Evolutionary conservation across 2,888 invertebrate species (phyloP).

Genomic region (Norana najaformis): DNA sequence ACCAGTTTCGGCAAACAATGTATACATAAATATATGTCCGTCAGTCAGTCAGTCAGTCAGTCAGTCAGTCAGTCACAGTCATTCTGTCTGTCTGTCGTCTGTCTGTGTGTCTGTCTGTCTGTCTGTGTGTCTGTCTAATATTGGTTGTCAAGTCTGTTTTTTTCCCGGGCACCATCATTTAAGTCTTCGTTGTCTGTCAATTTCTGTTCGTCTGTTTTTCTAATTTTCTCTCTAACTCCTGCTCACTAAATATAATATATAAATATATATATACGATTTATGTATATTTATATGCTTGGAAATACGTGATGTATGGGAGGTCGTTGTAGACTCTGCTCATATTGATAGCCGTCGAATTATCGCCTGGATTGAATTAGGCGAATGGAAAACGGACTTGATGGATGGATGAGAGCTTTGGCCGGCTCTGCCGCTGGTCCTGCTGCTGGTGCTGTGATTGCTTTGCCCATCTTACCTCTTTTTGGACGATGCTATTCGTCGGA

Average conservation of each 20-base stretch:
- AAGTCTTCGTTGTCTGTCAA: background rate
- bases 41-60: background rate
- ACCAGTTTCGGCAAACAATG: background rate
- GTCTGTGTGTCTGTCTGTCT: background rate
- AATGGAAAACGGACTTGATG: background rate
- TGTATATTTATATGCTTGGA: background rate
- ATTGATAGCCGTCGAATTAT: background rate
- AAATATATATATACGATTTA: background rate
- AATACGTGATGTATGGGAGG: background rate
- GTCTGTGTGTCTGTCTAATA: no score
- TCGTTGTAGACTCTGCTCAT: background rate
- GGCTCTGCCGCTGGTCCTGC: no score
- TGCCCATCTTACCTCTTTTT: no score
- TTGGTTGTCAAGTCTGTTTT: no score
- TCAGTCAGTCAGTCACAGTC: background rate
- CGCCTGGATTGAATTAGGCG: background rate
- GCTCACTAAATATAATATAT: background rate
- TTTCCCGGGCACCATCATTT: no score
- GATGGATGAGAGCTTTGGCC: background rate
- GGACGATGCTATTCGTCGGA: no score
- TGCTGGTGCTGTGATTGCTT: no score
- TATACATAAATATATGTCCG: background rate
- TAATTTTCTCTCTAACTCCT: no score
- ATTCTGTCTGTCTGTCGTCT: background rate
- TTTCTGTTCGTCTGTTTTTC: background rate